These are phyloP conservation scores for Scaptomyza hsui DNA, from an alignment of 1,140 invertebrate genomes.

Conservation along the genomic window DNA sequence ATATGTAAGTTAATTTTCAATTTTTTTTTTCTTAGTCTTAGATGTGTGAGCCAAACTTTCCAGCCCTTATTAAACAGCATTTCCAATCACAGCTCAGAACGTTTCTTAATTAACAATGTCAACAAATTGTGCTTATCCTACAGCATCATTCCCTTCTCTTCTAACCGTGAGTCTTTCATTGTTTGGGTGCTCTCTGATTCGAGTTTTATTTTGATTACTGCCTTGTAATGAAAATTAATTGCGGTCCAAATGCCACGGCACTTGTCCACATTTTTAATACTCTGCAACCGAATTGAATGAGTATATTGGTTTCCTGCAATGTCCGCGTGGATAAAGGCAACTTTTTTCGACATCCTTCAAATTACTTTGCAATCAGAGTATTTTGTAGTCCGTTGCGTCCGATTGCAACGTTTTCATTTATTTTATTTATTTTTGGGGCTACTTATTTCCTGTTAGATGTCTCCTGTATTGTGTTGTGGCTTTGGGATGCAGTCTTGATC, in stretches of 20 bases:
- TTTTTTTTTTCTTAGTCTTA: not conserved
- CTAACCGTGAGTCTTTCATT: slow-evolving; percentile 5
- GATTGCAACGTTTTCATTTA: too few relatives aligned
- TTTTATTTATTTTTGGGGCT: too few relatives aligned
- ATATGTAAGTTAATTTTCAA: too few relatives aligned
- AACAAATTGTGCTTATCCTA: slow-evolving; percentile 41
- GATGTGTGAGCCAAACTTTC: not conserved
- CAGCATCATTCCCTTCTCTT: not conserved
- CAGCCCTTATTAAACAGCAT: not conserved
- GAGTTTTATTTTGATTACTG: slow-evolving; percentile 79
- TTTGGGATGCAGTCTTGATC: slow-evolving; percentile 6
- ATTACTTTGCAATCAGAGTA: too few relatives aligned
- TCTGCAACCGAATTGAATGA: too few relatives aligned
- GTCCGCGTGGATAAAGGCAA: too few relatives aligned
- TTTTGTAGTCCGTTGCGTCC: too few relatives aligned
- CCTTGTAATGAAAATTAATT: slow-evolving; percentile 81
- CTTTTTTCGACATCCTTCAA: too few relatives aligned
- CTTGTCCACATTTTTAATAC: slow-evolving; percentile 47
- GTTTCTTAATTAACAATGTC: slow-evolving; percentile 65
- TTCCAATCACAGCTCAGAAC: too few relatives aligned
- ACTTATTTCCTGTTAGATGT: slow-evolving; percentile 41
- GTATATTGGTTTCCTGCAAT: too few relatives aligned
- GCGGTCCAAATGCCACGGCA: slow-evolving; percentile 49
- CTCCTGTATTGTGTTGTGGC: slow-evolving; percentile 7
- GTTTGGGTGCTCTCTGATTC: slow-evolving; percentile 56